phyloP scores from a whole-genome alignment of 2,113 vertebrate species.

The Turnix velox region DNA sequence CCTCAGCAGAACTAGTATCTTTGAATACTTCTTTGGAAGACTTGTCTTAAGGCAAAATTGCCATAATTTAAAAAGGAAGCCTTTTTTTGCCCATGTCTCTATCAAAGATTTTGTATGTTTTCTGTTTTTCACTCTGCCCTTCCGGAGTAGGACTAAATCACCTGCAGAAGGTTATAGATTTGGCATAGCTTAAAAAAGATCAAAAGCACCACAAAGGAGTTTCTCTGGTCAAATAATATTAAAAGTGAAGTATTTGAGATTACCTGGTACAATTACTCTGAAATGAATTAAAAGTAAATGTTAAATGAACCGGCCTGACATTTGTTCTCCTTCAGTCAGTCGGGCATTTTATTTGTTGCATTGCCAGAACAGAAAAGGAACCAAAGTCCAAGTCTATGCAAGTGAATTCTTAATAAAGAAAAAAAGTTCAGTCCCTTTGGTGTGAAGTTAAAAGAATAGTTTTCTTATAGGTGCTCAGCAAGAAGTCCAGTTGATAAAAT shows the following conservation, averaged over 20 bases:
- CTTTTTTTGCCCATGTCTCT: neutral
- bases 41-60: neutral
- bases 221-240: conserved; percentile 32
- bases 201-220: conserved; percentile 37
- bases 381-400: neutral
- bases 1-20: neutral
- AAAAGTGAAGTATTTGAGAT: conserved; percentile 42
- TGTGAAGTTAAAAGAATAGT: neutral
- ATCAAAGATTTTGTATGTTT: neutral
- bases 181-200: conserved; percentile 36
- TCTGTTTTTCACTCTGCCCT: neutral
- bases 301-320: neutral
- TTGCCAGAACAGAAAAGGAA: conserved; percentile 38
- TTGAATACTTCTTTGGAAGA: neutral
- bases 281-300: conserved; percentile 65
- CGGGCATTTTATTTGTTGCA: conserved; percentile 15
- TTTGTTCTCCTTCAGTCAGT: neutral
- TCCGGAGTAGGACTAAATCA: neutral
- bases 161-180: neutral
- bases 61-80: neutral
- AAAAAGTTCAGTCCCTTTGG: neutral
- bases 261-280: conserved; percentile 55
- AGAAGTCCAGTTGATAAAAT: neutral
- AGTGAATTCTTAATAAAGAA: neutral
- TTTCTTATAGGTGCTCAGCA: neutral